These are phyloP conservation scores for Callionymus lyra DNA, from an alignment of 2,113 vertebrate species.

Conservation along the genomic window DNA sequence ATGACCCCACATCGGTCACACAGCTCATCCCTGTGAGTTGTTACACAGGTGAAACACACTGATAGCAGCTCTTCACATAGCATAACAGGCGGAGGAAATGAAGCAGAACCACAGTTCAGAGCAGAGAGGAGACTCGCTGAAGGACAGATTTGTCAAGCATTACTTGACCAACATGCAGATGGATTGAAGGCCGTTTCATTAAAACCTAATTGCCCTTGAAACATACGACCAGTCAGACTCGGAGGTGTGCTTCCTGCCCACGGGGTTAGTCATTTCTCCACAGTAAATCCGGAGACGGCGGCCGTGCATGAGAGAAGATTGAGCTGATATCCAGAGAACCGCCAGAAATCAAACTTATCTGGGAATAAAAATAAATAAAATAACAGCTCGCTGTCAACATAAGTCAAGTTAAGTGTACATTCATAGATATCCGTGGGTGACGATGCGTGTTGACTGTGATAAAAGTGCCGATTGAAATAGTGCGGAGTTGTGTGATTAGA, in stretches of 20 bases:
- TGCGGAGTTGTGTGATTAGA: no score
- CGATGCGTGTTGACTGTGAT: background rate
- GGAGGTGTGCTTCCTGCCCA: conserved; percentile 53
- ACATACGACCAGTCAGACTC: conserved; percentile 51
- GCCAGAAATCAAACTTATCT: no score
- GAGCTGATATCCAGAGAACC: conserved; percentile 32
- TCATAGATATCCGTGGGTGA: conserved; percentile 12
- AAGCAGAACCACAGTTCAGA: conserved; percentile 51
- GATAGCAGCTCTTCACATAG: conserved; percentile 27
- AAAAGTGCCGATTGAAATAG: no score
- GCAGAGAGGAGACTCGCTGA: conserved; percentile 41
- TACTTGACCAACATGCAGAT: conserved; percentile 63
- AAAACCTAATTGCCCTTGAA: conserved; percentile 67
- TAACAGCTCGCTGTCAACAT: conserved; percentile 43
- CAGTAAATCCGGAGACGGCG: conserved; percentile 57
- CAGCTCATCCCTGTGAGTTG: conserved; percentile 5
- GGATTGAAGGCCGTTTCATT: conserved; percentile 61
- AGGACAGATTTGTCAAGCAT: conserved; percentile 61
- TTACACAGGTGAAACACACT: conserved; percentile 26
- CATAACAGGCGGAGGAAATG: conserved; percentile 48
- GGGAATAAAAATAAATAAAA: conserved; percentile 10
- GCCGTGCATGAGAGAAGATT: conserved; percentile 51
- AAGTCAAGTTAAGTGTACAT: conserved; percentile 36
- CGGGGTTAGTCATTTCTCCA: conserved; percentile 56
- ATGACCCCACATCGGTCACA: conserved; percentile 18